Evolutionary conservation across 2,113 vertebrate species (phyloP).

Genomic region (Tor tambroides): DNA sequence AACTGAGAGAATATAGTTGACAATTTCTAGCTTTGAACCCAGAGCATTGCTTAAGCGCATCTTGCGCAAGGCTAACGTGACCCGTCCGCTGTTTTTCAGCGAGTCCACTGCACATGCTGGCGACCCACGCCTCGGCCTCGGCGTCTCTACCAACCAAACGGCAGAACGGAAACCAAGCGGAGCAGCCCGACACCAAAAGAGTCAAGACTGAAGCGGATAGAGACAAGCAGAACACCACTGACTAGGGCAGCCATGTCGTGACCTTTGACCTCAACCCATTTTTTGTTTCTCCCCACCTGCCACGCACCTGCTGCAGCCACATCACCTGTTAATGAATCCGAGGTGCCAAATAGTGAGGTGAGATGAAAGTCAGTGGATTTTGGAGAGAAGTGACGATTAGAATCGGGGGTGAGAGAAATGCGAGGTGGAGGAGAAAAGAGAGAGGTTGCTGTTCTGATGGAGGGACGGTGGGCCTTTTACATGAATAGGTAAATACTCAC

Average conservation of each 20-base stretch:
- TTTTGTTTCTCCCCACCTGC: constrained; percentile 54
- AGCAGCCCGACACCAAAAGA: constrained; percentile 87
- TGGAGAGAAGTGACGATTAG: constrained; percentile 66
- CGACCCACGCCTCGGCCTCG: constrained; percentile 91
- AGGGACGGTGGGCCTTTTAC: constrained; percentile 49
- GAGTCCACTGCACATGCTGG: constrained; percentile 89
- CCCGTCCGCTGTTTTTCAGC: too few species aligned
- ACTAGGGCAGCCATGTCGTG: constrained; percentile 76
- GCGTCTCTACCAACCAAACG: constrained; percentile 95
- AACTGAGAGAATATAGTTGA: too few species aligned
- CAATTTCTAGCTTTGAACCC: too few species aligned
- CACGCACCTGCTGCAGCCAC: constrained; percentile 50
- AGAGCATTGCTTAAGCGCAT: too few species aligned
- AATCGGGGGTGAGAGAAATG: not conserved
- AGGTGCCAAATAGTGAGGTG: constrained; percentile 91
- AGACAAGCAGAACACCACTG: constrained; percentile 71
- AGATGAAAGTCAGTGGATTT: constrained; percentile 69
- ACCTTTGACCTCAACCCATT: constrained; percentile 58
- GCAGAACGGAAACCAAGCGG: constrained; percentile 84
- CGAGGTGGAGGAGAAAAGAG: not conserved
- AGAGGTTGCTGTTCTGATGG: not conserved
- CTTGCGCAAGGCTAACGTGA: too few species aligned
- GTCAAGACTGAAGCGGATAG: constrained; percentile 82
- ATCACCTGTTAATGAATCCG: constrained; percentile 72
- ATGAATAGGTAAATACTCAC: constrained; percentile 51